Conservation (phyloP, 2,113 vertebrate genomes). For the Odontophorus gujanensis region DNA sequence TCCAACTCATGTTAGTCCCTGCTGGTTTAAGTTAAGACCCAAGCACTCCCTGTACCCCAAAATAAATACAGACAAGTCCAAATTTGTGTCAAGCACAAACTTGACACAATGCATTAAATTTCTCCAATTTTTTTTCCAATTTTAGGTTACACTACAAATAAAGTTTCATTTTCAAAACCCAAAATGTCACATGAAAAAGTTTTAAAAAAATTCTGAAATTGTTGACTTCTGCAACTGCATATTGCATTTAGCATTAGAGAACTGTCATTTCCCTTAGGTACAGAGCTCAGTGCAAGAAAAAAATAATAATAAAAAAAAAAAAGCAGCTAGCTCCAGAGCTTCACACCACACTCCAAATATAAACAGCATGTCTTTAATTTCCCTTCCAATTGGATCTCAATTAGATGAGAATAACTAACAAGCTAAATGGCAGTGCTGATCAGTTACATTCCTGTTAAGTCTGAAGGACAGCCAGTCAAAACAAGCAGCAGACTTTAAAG, state of each 20-base stretch:
- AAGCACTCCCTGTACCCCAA: background rate
- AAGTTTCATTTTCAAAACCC: background rate
- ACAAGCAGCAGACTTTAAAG: background rate
- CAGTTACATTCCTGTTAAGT: background rate
- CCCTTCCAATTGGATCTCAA: background rate
- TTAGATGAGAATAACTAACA: constrained; percentile 21
- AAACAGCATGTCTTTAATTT: constrained; percentile 40
- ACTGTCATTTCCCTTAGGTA: background rate
- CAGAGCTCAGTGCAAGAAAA: background rate
- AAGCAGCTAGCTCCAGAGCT: background rate
- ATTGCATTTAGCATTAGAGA: background rate
- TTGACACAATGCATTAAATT: background rate
- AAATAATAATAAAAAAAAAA: background rate
- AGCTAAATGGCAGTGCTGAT: constrained; percentile 15
- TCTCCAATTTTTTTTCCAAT: background rate
- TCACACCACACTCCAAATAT: background rate
- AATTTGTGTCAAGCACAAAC: background rate
- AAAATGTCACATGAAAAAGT: background rate
- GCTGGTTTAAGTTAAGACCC: background rate
- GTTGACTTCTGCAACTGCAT: background rate
- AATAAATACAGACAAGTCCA: background rate
- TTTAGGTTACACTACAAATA: background rate
- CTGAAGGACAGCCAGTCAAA: constrained; percentile 34
- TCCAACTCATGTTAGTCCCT: background rate
- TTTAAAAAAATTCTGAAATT: background rate